Conservation (phyloP, 2,888 invertebrate genomes). For the Masnerella sp. region DNA sequence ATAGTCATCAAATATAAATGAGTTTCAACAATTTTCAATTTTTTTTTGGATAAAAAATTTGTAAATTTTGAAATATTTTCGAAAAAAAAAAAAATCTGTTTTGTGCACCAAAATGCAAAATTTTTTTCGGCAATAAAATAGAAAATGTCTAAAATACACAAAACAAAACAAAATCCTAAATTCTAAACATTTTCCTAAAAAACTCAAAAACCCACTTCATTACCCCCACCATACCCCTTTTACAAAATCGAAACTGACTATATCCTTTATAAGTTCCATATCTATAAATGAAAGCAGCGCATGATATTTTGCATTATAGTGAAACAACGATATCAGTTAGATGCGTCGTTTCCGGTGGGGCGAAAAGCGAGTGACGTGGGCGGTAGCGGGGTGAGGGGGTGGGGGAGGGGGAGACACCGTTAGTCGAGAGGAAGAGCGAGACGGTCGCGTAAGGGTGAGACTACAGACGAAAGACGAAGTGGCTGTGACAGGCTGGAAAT, state of each 20-base stretch:
- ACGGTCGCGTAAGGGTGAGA: slow-evolving; percentile 32
- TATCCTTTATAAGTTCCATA: slow-evolving; percentile 33
- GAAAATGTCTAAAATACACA: too few species aligned
- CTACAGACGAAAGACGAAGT: slow-evolving; percentile 62
- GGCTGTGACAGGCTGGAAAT: slow-evolving; percentile 74
- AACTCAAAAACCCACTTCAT: too few species aligned
- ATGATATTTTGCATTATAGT: slow-evolving; percentile 55
- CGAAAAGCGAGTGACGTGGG: slow-evolving; percentile 47
- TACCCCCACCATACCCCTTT: too few species aligned
- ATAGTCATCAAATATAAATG: too few species aligned
- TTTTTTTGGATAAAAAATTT: too few species aligned
- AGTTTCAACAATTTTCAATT: too few species aligned
- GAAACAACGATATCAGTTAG: slow-evolving; percentile 58
- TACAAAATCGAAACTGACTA: slow-evolving; percentile 51
- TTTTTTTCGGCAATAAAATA: too few species aligned
- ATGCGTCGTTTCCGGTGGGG: slow-evolving; percentile 46
- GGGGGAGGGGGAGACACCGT: slow-evolving; percentile 4
- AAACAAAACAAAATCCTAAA: too few species aligned
- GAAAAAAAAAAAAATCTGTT: too few species aligned
- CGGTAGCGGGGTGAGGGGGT: slow-evolving; percentile 13
- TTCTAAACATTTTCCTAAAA: too few species aligned
- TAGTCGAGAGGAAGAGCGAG: slow-evolving; percentile 13
- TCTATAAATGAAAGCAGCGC: slow-evolving; percentile 45
- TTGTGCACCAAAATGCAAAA: too few species aligned
- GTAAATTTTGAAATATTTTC: too few species aligned